Base-by-base conservation (phyloP, 37 sponge, comb jelly and placozoan genomes). In the Theonella swinhoei region DNA sequence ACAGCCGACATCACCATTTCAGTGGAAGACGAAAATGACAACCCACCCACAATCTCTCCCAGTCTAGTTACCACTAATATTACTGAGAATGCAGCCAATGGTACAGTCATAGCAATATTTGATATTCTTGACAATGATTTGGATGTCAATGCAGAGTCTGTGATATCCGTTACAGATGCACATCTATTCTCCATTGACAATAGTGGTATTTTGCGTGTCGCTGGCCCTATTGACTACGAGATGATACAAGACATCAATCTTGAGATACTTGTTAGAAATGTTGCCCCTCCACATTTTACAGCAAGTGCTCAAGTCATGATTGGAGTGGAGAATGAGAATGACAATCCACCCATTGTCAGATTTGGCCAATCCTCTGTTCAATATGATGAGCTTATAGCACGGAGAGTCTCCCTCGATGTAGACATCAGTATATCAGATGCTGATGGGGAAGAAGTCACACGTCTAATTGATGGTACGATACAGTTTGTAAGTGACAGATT, bases 191-290 rank as follows among this genome's bases (percentile, higher is more conserved):
- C 33, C 22, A 66, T 85, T 1, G 30, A 42, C 23, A 17, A 42
- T 17, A 30, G 40, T 67, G 89, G 95, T 19, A 14, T 22, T 1
- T 42, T 94, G 8, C 24, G 36, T 25, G 68, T 88, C 5, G 31
- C 60, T 36, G 75, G 85, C 26, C 70, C 77, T 24, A 85, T 94
- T 29, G 89, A 94, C 64, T 94, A 63, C 77, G 95, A 94, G 54
- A 42, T 42, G 2, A 34, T 39, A 28, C 79, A 84, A 34, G 40
- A 31, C 4, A 22, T 75, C n/a, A 78, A 3, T 19, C 62, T 91
- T 31, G 20, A 38, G 0, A 79, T 94, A 23, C 26, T 72, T 37
- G 91, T 75, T 30, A 43, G 79, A 23, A 85, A 91, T 72, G 17
- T 31, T 36, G 78, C 61, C 2, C 70, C 74, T 23, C 95, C 95